Evolutionary conservation across 2,888 invertebrate species (phyloP), one percentile per base, ranked within the genome.

Genomic region (Chrysina gloriosa): DNA sequence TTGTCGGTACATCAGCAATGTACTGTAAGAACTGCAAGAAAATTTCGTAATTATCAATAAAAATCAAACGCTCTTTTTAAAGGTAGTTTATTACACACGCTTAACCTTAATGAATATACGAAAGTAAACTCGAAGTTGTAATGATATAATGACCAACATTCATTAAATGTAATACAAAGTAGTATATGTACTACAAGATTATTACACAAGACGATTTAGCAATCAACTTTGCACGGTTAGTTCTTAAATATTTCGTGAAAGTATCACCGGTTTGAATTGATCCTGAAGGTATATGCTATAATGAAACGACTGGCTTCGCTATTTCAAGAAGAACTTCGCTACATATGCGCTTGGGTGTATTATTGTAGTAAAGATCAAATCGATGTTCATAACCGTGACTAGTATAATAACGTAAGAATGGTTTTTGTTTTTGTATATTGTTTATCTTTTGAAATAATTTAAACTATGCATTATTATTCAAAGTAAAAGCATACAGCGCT

Each of bases 1-100:
- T 78, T 45, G 82, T 77, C 3, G 87, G 87, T n/a, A 86, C 84
- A 36, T 85, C 79, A 16, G 82, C 77, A 29, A 84, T 80, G 79
- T 86, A 87, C 67, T 83, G 81, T 31, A 87, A 77, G 76, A 87
- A 87, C 86, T 87, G 77, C 21, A 80, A 77, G 71, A 58, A 48
- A 63, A 48, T 39, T n/a, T n/a, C n/a, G n/a, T n/a, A n/a, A n/a
- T n/a, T n/a, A n/a, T n/a, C n/a, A n/a, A n/a, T n/a, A n/a, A n/a
- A 52, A 31, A 65, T 42, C 11, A 39, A 16, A 54, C n/a, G n/a
- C n/a, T n/a, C n/a, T n/a, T n/a, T n/a, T n/a, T n/a, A n/a, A n/a
- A n/a, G n/a, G n/a, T n/a, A n/a, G n/a, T n/a, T n/a, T n/a, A n/a
- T n/a, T n/a, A n/a, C n/a, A n/a, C n/a, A n/a, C n/a, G n/a, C n/a